Base-by-base conservation (phyloP, 2,113 vertebrate genomes). In the Corythaeola cristata region DNA sequence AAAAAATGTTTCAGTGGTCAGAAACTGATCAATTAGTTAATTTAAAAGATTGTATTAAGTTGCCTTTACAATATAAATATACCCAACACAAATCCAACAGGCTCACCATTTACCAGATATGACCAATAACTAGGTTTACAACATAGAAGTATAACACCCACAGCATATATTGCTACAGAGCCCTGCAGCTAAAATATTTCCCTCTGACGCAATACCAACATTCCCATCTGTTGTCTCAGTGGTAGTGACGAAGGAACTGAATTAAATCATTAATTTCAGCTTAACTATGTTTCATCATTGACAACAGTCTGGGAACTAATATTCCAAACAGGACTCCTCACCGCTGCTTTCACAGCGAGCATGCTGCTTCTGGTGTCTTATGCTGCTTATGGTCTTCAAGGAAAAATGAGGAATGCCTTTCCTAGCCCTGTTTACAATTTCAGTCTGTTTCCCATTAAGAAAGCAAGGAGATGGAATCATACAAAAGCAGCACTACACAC, bases 201-300 rank as follows among this genome's bases (percentile, higher is more conserved):
- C 75, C n/a, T 2, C 60, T 87, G 91, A 82, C 1, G 14, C 86
- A 96, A 95, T 50, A 90, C 27, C 69, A 94, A 66, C 64, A 79
- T 92, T 87, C 58, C 93, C 88, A 92, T 85, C 78, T 93, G 93
- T 72, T 97, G 92, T 94, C 97, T 98, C 96, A 97, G 97, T 92
- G 97, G 96, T 97, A 98, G 96, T 97, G 97, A 98, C 85, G 91
- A 97, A 97, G 88, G n/a, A 96, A 91, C 64, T 87, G 85, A 97
- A 94, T 96, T 56, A 92, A 90, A 96, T 98, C 97, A 98, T 91
- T 81, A 59, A 88, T 90, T 92, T 98, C 97, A 97, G 85, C 73
- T 96, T 85, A 96, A 96, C 71, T 76, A 87, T 9, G 72, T 89
- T 97, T 89, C 97, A 97, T 97, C 96, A 97, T 92, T 75, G 96